Base-by-base conservation (phyloP, 2,888 invertebrate species). In the Mystacides longicornis region DNA sequence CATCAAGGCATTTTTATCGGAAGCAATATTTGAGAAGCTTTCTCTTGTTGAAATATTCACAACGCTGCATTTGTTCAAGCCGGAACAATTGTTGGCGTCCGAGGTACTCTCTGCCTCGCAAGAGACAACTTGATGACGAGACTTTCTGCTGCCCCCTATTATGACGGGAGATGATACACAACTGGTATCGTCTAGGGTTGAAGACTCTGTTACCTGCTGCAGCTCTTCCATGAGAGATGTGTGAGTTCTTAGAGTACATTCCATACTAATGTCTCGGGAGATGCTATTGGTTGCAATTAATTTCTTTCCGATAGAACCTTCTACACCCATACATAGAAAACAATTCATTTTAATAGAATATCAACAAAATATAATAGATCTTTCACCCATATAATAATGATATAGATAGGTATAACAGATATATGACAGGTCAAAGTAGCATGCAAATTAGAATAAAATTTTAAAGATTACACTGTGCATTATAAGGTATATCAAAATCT, bases 181-280 rank as follows among this genome's bases (percentile, higher is more conserved):
- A 19, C 45, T 45, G 27, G 56, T 45, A 2, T 21, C 23, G 14
- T 46, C 20, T 16, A 43, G 11, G 2, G 37, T 18, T 16, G 19
- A 1, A 16, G 55, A 23, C 14, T 9, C 16, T 19, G 16, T 16
- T 16, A 33, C 23, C 18, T 31, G 45, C 21, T 23, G 42, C 7
- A 58, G 23, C 51, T 58, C 58, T 47, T 53, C 46, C 55, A 55
- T 47, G 19, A 58, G 33, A 27, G 58, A 58, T 5, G 50, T 16
- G 14, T 53, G 37, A 42, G 52, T 55, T 23, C 52, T 37, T 21
- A 55, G 55, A 18, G 52, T 58, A 46, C 55, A 52, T 2, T 49
- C 52, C n/a, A 55, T 16, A 16, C 37, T 18, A 42, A 23, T 37
- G 14, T 23, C 54, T 18, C 43, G 37, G 16, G 20, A 43, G 31